Percentiles rank a stretch among this genome's conserved stretches.
Evolutionary conservation across 1,140 invertebrate genomes (phyloP).

Genomic region (Ostrea edulis): DNA sequence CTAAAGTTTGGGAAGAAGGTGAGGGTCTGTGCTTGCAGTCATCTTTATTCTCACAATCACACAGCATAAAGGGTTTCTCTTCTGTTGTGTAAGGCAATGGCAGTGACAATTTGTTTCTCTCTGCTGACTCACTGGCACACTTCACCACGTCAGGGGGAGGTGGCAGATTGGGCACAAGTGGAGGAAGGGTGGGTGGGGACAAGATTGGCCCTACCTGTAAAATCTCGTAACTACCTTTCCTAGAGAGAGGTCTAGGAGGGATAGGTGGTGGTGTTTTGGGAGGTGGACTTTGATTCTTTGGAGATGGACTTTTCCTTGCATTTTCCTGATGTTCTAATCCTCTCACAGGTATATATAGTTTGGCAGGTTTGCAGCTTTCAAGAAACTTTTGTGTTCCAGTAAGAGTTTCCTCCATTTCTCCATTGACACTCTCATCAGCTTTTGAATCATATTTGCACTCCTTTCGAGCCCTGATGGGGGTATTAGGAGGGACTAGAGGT

Average conservation of each 20-base stretch:
- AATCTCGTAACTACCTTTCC: slow-evolving; percentile 55
- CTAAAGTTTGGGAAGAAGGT: not conserved
- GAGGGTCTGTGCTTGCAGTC: not conserved
- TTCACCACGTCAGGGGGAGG: slow-evolving; percentile 25
- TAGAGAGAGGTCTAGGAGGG: slow-evolving; percentile 50
- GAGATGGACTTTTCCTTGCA: slow-evolving; percentile 14
- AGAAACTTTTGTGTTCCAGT: slow-evolving; percentile 13
- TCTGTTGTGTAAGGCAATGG: slow-evolving; percentile 8
- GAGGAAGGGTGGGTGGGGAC: slow-evolving; percentile 38
- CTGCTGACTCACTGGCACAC: slow-evolving; percentile 15
- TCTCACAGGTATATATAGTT: not conserved
- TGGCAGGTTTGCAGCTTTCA: not conserved
- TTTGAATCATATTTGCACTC: slow-evolving; percentile 39
- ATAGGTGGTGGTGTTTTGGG: slow-evolving; percentile 53
- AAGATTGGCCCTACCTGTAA: slow-evolving; percentile 48
- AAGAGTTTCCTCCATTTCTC: not conserved
- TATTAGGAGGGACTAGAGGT: slow-evolving; percentile 69
- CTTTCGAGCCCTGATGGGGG: slow-evolving; percentile 61
- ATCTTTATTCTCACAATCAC: slow-evolving; percentile 19
- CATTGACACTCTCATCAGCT: slow-evolving; percentile 2
- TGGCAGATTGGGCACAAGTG: not conserved
- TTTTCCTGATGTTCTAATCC: not conserved
- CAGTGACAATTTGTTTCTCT: slow-evolving; percentile 12
- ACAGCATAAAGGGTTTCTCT: not conserved
- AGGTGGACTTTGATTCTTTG: not conserved